These are phyloP conservation scores for Diarsia rubi DNA, from an alignment of 2,888 invertebrate genomes.

Conservation along the genomic window DNA sequence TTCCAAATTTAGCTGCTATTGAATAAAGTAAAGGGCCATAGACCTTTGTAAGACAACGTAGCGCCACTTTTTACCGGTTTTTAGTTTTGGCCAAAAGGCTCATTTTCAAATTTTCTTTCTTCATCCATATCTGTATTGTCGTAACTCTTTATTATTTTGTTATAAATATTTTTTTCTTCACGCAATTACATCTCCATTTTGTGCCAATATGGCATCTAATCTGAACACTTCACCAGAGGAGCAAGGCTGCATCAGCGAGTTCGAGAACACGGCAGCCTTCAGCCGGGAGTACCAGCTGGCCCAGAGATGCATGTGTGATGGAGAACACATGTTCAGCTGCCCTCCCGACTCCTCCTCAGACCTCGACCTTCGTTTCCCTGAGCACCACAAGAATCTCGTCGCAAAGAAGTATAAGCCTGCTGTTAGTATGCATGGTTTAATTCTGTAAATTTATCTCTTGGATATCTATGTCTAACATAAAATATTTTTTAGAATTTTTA, in stretches of 20 bases:
- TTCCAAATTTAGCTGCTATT: neutral
- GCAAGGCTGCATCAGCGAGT: conserved; percentile 97
- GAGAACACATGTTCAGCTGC: conserved; percentile 99
- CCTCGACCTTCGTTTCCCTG: conserved; percentile 92
- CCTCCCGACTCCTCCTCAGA: conserved; percentile 90
- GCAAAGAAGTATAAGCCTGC: conserved; percentile 94
- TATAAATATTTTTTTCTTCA: neutral
- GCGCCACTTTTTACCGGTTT: neutral
- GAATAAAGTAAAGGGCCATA: neutral
- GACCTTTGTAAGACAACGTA: neutral
- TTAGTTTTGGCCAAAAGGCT: no score
- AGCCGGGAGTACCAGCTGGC: conserved; percentile 97
- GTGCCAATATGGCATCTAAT: conserved; percentile 36
- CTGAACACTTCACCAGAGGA: conserved; percentile 89
- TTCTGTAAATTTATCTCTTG: conserved; percentile 37
- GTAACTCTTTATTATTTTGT: neutral
- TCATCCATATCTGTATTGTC: neutral
- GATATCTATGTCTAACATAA: conserved; percentile 36
- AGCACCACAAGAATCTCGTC: conserved; percentile 93
- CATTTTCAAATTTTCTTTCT: neutral
- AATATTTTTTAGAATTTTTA: conserved; percentile 54
- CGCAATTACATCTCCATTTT: neutral
- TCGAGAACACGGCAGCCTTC: conserved; percentile 98
- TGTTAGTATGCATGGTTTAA: conserved; percentile 75
- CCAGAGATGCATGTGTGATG: conserved; percentile 99